Percentiles rank a stretch among this genome's conserved stretches.
Conservation (phyloP, 2,113 vertebrate genomes). For the Oostethus manadensis region DNA sequence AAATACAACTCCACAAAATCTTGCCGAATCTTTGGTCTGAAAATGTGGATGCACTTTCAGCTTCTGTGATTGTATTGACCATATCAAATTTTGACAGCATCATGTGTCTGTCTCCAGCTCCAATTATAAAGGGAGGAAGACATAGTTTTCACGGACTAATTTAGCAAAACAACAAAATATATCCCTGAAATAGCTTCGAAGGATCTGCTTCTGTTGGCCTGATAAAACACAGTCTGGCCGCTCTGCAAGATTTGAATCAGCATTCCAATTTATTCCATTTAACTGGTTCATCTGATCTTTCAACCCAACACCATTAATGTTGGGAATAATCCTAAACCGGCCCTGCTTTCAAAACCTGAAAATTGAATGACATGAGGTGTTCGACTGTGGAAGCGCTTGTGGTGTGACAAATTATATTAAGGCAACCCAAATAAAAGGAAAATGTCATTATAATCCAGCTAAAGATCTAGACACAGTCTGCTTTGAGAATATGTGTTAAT, state of each 20-base stretch:
- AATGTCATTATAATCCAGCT: conserved; percentile 32
- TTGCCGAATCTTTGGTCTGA: too few relatives aligned
- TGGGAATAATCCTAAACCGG: conserved; percentile 1
- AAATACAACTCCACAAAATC: too few relatives aligned
- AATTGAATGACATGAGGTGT: conserved; percentile 29
- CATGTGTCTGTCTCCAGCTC: too few relatives aligned
- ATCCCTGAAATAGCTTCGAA: not conserved
- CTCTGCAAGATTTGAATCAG: conserved; percentile 12
- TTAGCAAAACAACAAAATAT: not conserved
- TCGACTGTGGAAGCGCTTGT: conserved; percentile 14
- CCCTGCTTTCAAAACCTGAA: conserved; percentile 16
- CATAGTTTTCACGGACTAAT: too few relatives aligned
- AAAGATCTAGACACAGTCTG: conserved; percentile 15
- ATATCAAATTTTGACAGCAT: too few relatives aligned
- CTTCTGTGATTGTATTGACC: too few relatives aligned
- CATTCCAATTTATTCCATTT: conserved; percentile 11
- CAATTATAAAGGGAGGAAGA: too few relatives aligned
- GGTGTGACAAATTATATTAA: conserved; percentile 22
- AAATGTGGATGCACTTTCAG: too few relatives aligned
- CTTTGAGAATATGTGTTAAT: conserved; percentile 9
- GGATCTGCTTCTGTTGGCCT: conserved; percentile 1
- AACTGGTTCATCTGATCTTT: conserved; percentile 23
- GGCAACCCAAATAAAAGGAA: conserved; percentile 3
- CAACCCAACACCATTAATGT: conserved; percentile 14
- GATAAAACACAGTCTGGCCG: not conserved